Evolutionary conservation across 2,888 invertebrate species (phyloP).

Genomic region (Cynaeus angustus): DNA sequence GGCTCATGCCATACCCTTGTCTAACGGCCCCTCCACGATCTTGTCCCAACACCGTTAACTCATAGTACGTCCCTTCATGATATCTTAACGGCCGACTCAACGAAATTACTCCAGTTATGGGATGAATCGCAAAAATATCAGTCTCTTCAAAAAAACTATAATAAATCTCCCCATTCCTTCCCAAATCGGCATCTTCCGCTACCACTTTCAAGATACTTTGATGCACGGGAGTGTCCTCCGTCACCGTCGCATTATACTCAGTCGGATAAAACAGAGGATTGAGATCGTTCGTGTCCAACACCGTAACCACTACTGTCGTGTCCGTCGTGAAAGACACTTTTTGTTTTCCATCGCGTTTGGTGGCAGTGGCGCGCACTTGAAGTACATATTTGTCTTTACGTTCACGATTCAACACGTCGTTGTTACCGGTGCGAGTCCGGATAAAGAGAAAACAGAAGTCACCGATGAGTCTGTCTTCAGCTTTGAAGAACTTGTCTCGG

Average conservation of each 20-base stretch:
- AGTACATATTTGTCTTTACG: slow-evolving; percentile 88
- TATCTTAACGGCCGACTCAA: slow-evolving; percentile 86
- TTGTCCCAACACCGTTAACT: slow-evolving; percentile 86
- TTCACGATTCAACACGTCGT: slow-evolving; percentile 94
- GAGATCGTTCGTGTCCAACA: slow-evolving; percentile 92
- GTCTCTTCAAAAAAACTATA: slow-evolving; percentile 90
- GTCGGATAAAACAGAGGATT: slow-evolving; percentile 94
- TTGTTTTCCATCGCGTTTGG: slow-evolving; percentile 75
- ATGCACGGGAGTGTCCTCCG: slow-evolving; percentile 91
- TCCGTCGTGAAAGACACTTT: slow-evolving; percentile 81
- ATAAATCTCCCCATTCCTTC: slow-evolving; percentile 97
- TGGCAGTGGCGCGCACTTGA: slow-evolving; percentile 82
- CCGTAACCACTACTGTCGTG: slow-evolving; percentile 81
- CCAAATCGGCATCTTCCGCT: slow-evolving; percentile 97
- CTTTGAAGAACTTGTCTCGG: slow-evolving; percentile 92
- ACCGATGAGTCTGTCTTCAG: slow-evolving; percentile 90
- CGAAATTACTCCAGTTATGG: slow-evolving; percentile 91
- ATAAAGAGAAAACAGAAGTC: slow-evolving; percentile 96
- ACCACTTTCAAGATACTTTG: slow-evolving; percentile 84
- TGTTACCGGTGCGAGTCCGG: slow-evolving; percentile 89
- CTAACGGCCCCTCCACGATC: slow-evolving; percentile 85
- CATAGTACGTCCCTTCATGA: slow-evolving; percentile 81
- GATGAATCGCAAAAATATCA: slow-evolving; percentile 93
- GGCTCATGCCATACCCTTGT: slow-evolving; percentile 75
- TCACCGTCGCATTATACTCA: slow-evolving; percentile 89